Evolutionary conservation across 1,140 invertebrate species (phyloP).

Genomic region (Grapholita molesta): DNA sequence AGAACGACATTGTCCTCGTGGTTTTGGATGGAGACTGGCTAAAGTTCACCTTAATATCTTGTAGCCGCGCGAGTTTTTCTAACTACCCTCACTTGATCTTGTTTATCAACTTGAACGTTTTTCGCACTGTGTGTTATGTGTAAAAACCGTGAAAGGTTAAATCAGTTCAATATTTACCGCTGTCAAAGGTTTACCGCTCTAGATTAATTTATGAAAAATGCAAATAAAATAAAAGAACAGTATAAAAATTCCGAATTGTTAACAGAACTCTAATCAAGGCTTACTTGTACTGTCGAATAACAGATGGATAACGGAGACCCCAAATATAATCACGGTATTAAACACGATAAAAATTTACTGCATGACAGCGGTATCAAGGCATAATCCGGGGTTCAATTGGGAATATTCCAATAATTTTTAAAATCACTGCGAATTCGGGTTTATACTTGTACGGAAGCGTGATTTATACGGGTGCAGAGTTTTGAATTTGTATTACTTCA

Average conservation of each 20-base stretch:
- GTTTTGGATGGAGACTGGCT: too few relatives aligned
- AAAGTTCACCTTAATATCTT: too few relatives aligned
- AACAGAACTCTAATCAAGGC: background rate
- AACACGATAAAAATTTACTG: conserved; percentile 13
- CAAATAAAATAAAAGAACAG: too few relatives aligned
- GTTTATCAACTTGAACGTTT: too few relatives aligned
- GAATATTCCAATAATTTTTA: conserved; percentile 10
- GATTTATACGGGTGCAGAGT: conserved; percentile 13
- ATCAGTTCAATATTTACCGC: too few relatives aligned
- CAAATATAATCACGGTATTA: conserved; percentile 15
- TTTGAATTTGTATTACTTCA: conserved; percentile 11
- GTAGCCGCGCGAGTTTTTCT: too few relatives aligned
- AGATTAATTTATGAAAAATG: too few relatives aligned
- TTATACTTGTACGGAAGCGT: conserved; percentile 6
- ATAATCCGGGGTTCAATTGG: conserved; percentile 11
- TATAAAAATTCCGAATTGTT: background rate
- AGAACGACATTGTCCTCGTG: too few relatives aligned
- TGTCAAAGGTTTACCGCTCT: too few relatives aligned
- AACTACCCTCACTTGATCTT: too few relatives aligned
- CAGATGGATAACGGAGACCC: conserved; percentile 6
- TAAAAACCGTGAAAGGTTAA: too few relatives aligned
- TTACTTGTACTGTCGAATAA: background rate
- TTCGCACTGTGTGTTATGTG: too few relatives aligned
- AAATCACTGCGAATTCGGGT: conserved; percentile 13
- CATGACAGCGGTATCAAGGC: conserved; percentile 13